Evolutionary conservation across 2,888 invertebrate genomes (phyloP).

Genomic region (Argyresthia goedartella): DNA sequence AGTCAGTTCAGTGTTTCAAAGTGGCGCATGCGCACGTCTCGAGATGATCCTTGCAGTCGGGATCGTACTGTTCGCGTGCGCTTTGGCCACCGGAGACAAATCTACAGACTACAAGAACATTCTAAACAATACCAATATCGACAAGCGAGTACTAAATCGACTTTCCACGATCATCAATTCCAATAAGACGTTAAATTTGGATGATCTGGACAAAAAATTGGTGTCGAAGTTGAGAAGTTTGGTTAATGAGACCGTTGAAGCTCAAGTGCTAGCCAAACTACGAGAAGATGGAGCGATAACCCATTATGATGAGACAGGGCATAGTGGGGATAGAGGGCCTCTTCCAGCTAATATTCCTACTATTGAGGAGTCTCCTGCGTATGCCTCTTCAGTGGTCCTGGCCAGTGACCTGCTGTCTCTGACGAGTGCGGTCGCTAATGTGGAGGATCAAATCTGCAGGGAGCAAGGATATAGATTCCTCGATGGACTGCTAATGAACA

Average conservation of each 20-base stretch:
- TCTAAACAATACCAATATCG: conserved; percentile 31
- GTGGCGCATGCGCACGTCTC: conserved; percentile 50
- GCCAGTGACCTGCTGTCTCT: conserved; percentile 62
- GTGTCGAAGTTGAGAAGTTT: conserved; percentile 33
- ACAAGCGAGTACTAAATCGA: conserved; percentile 30
- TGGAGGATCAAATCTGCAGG: conserved; percentile 55
- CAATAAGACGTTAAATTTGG: conserved; percentile 30
- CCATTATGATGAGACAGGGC: conserved; percentile 21
- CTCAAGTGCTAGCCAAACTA: conserved; percentile 7
- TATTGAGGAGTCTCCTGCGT: conserved; percentile 56
- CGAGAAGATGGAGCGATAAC: conserved; percentile 18
- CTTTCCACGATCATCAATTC: conserved; percentile 29
- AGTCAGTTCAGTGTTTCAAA: conserved; percentile 30
- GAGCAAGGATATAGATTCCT: conserved; percentile 60
- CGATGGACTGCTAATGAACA: conserved; percentile 56
- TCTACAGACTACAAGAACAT: conserved; percentile 4
- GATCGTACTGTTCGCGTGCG: conserved; percentile 25
- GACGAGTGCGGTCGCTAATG: conserved; percentile 54
- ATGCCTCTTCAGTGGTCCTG: conserved; percentile 57
- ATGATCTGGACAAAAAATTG: conserved; percentile 35
- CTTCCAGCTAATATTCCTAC: conserved; percentile 26
- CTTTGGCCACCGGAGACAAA: conserved; percentile 24
- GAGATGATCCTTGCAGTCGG: conserved; percentile 43
- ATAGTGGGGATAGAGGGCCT: conserved; percentile 14
- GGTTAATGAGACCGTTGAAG: conserved; percentile 19